A percentile compares a stretch with the other conserved stretches of the same genome.
Conservation (phyloP, 2,113 vertebrate species). For the Anoura caudifer region DNA sequence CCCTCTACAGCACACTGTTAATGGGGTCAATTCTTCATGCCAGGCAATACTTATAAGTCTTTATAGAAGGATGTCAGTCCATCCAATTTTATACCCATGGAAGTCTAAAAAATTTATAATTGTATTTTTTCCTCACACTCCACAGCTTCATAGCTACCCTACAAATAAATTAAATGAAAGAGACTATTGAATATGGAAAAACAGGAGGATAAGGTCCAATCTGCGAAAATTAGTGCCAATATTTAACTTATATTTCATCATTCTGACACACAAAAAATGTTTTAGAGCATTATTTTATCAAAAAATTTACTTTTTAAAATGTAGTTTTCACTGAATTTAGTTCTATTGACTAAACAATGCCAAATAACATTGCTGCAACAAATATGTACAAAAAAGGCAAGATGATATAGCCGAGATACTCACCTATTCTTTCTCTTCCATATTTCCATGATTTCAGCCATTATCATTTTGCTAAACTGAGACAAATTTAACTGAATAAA, state of each 20-base stretch:
- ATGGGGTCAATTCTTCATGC: slow-evolving; percentile 47
- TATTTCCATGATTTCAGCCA: not conserved
- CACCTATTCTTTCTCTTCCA: not conserved
- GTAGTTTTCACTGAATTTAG: not conserved
- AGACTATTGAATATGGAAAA: not conserved
- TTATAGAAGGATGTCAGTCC: slow-evolving; percentile 37
- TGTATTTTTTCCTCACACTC: not conserved
- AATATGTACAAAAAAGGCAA: not conserved
- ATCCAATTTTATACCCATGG: not conserved
- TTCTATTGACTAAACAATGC: not conserved
- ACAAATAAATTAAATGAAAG: slow-evolving; percentile 6
- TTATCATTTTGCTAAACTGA: not conserved
- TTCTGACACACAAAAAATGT: not conserved
- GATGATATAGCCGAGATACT: not conserved
- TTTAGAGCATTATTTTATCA: not conserved
- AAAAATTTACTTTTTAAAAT: not conserved
- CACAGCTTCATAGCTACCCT: not conserved
- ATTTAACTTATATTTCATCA: not conserved
- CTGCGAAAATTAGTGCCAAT: not conserved
- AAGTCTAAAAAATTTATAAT: slow-evolving; percentile 29
- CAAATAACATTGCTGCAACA: not conserved
- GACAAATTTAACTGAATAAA: not conserved
- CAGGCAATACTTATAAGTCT: slow-evolving; percentile 26
- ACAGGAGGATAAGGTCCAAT: not conserved
- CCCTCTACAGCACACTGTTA: slow-evolving; percentile 30